phyloP scores from a whole-genome alignment of 2,113 vertebrate species.

The Eulacestoma nigropectus region DNA sequence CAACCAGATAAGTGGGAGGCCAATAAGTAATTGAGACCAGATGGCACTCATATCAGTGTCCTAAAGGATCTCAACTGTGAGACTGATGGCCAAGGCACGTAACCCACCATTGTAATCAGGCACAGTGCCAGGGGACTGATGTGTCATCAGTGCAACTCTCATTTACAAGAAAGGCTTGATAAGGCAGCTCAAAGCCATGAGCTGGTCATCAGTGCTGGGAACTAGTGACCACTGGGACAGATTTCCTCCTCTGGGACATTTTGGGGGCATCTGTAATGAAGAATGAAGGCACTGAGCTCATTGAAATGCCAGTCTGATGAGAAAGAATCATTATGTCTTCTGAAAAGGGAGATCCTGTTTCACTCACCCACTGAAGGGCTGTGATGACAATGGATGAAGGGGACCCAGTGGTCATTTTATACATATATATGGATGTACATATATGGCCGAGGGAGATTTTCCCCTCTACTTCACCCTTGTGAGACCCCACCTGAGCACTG shows the following conservation, averaged over 20 bases:
- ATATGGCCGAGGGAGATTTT: neutral
- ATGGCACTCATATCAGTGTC: neutral
- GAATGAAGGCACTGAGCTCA: neutral
- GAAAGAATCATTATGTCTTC: neutral
- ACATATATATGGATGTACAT: neutral
- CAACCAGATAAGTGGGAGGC: neutral
- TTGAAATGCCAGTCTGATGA: neutral
- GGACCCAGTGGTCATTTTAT: neutral
- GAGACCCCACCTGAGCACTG: neutral
- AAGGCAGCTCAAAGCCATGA: neutral
- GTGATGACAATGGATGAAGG: neutral
- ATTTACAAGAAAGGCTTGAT: neutral
- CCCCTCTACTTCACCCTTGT: neutral
- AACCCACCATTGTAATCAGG: neutral
- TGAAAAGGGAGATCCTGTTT: neutral
- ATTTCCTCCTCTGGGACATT: neutral
- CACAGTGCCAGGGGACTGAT: neutral
- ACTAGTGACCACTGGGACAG: rapidly evolving
- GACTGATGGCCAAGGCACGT: neutral
- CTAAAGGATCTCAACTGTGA: neutral
- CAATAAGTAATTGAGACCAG: neutral
- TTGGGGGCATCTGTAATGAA: neutral
- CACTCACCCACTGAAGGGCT: neutral
- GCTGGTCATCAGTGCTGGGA: neutral
- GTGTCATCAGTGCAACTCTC: neutral